These are phyloP conservation scores for Maniola hyperantus DNA, from an alignment of 2,888 invertebrate species.

Conservation along the genomic window DNA sequence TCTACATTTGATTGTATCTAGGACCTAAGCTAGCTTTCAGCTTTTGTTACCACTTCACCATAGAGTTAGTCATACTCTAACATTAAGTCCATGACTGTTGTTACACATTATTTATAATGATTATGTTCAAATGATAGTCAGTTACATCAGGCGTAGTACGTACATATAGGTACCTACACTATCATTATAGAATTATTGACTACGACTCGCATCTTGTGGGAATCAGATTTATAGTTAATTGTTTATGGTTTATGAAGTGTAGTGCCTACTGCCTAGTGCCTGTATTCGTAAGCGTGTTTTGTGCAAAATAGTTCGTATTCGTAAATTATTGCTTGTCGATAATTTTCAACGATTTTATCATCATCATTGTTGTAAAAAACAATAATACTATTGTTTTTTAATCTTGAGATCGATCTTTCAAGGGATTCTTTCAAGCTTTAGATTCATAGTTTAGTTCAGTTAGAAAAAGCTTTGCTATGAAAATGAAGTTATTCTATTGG, in stretches of 20 bases:
- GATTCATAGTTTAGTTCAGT: neutral
- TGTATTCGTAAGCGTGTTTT: neutral
- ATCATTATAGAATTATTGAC: slow-evolving; percentile 23
- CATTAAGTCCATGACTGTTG: neutral
- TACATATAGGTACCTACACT: slow-evolving; percentile 18
- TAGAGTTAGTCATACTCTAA: neutral
- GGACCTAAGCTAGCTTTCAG: no score
- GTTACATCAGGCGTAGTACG: slow-evolving; percentile 23
- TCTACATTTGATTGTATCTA: no score
- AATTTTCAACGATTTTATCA: neutral
- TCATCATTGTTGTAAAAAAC: neutral
- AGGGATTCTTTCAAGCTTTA: neutral
- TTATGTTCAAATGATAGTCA: slow-evolving; percentile 12
- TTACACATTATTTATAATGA: neutral
- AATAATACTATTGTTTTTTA: neutral
- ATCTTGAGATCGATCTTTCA: neutral
- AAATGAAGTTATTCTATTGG: neutral
- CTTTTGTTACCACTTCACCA: neutral
- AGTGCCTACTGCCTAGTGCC: neutral
- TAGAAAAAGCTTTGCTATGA: neutral
- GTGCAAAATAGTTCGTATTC: neutral
- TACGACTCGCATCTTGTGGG: slow-evolving; percentile 43
- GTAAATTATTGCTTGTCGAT: neutral
- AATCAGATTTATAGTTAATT: slow-evolving; percentile 47
- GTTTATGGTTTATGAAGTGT: slow-evolving; percentile 34